These are phyloP conservation scores for Candidula unifasciata DNA, from an alignment of 2,888 invertebrate genomes.

Conservation along the genomic window DNA sequence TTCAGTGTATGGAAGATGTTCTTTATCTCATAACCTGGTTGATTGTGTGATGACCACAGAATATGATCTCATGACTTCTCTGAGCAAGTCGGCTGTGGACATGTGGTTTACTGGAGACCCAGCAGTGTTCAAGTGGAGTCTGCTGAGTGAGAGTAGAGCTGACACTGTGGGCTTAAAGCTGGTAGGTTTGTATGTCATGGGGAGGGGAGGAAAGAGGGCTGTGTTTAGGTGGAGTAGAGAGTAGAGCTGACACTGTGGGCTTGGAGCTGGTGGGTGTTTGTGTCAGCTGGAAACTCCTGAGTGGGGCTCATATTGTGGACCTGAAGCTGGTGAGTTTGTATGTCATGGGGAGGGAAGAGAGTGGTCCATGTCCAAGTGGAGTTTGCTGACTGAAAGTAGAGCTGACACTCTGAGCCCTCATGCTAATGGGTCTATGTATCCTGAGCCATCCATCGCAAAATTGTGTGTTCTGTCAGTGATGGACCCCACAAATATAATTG, in stretches of 20 bases:
- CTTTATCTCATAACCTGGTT: too few species aligned
- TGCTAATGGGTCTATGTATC: background rate
- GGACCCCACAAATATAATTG: too few species aligned
- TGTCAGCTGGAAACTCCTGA: constrained; percentile 17
- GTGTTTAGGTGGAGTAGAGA: background rate
- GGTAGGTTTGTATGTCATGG: background rate
- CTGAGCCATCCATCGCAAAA: too few species aligned
- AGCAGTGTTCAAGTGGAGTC: constrained; percentile 34
- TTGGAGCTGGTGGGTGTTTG: background rate
- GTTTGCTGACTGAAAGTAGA: too few species aligned
- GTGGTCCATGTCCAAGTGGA: too few species aligned
- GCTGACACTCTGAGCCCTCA: background rate
- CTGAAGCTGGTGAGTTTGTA: background rate
- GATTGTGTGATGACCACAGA: background rate
- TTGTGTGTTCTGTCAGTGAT: too few species aligned
- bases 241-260: constrained; percentile 4
- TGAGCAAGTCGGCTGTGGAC: constrained; percentile 15
- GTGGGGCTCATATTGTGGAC: background rate
- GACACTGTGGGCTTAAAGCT: background rate
- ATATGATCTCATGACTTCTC: background rate
- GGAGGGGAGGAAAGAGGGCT: too few species aligned
- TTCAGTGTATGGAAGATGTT: too few species aligned
- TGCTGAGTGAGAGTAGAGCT: constrained; percentile 16
- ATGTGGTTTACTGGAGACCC: constrained; percentile 26
- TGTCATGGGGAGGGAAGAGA: background rate